Conservation (phyloP, 2,113 vertebrate species). For the Myotis davidii region DNA sequence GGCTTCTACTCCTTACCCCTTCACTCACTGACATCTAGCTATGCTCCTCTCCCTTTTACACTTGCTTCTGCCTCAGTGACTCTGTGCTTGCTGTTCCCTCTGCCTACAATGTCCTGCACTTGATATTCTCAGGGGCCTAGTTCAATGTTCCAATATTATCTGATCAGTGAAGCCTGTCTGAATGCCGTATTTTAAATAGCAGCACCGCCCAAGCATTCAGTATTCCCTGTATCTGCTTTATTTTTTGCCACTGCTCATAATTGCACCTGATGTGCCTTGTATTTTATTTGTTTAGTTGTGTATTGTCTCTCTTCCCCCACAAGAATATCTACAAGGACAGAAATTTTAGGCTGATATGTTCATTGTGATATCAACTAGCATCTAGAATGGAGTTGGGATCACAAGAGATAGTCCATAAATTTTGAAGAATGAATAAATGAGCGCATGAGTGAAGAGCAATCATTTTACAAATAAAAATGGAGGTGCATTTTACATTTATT, state of each 20-base stretch:
- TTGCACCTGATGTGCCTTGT: too few species aligned
- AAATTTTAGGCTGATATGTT: background rate
- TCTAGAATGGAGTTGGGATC: background rate
- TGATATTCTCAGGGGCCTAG: background rate
- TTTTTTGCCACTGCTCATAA: background rate
- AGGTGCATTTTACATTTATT: background rate
- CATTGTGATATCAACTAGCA: background rate
- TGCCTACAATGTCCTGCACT: background rate
- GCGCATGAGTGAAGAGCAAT: background rate
- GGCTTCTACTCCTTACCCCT: background rate
- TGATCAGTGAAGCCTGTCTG: background rate
- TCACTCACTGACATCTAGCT: background rate
- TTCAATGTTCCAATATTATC: background rate
- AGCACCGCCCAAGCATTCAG: background rate
- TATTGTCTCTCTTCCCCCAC: background rate
- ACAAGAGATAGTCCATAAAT: background rate
- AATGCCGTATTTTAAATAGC: background rate
- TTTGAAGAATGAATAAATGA: background rate
- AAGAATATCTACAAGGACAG: background rate
- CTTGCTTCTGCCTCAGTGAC: background rate
- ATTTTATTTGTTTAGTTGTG: background rate
- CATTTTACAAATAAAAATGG: background rate
- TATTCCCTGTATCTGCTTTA: background rate
- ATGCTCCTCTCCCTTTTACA: background rate
- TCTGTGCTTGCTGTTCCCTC: background rate